phyloP scores from a whole-genome alignment of 2,113 vertebrate genomes.

The Mixornis gularis region DNA sequence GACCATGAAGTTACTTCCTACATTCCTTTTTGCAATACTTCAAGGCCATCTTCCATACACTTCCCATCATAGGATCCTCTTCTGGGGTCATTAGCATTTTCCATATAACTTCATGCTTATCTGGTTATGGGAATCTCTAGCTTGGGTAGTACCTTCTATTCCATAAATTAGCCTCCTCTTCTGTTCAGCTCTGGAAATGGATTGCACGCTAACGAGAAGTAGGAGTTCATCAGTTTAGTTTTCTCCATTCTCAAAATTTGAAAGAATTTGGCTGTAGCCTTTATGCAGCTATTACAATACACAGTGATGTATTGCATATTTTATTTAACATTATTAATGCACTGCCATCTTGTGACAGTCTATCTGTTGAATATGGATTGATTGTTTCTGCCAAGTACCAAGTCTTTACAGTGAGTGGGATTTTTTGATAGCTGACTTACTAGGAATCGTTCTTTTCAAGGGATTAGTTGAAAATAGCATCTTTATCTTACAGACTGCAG shows the following conservation, averaged over 20 bases:
- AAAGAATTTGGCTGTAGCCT: not conserved
- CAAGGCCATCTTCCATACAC: not conserved
- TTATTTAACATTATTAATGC: conserved; percentile 3
- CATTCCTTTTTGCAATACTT: not conserved
- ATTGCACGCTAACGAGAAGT: not conserved
- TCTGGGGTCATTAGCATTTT: not conserved
- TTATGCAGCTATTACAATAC: not conserved
- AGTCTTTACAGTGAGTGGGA: not conserved
- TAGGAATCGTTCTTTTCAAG: not conserved
- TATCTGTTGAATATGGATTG: not conserved
- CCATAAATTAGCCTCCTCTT: not conserved
- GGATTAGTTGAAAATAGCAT: not conserved
- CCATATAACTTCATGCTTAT: not conserved
- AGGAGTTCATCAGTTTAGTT: not conserved
- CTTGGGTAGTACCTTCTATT: not conserved
- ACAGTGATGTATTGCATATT: not conserved
- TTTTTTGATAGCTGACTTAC: not conserved
- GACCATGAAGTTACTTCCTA: not conserved
- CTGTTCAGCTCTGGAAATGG: not conserved
- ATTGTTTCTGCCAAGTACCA: not conserved
- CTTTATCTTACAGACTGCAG: not conserved
- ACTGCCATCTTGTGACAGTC: conserved; percentile 25
- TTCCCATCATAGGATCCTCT: not conserved
- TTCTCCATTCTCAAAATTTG: not conserved
- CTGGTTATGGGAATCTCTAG: not conserved